These are phyloP conservation scores for Vicugna pacos DNA, from an alignment of 2,113 vertebrate species.

Conservation along the genomic window DNA sequence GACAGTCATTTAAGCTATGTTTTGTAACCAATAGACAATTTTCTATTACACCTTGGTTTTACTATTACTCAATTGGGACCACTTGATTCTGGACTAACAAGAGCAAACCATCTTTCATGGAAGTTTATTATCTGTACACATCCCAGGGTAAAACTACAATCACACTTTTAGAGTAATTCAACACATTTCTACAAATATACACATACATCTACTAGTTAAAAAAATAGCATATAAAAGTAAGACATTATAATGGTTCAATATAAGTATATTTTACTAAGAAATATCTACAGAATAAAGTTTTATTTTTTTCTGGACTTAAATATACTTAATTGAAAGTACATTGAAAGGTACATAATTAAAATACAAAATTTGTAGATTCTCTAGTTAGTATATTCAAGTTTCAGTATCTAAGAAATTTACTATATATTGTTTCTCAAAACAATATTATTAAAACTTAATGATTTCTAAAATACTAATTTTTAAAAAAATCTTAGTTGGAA, in stretches of 20 bases:
- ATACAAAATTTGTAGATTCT: neutral
- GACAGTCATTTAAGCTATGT: neutral
- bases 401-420: constrained; percentile 26
- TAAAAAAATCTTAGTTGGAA: neutral
- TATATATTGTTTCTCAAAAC: neutral
- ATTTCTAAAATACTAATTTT: constrained; percentile 1
- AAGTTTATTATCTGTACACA: constrained; percentile 5
- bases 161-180: constrained; percentile 38
- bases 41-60: constrained; percentile 34
- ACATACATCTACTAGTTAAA: neutral
- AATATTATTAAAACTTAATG: neutral
- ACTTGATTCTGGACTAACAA: neutral
- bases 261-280: neutral
- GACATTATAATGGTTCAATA: neutral
- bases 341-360: neutral
- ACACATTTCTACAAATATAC: neutral
- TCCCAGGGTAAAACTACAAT: constrained; percentile 55
- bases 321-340: neutral
- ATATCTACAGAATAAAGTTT: neutral
- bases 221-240: neutral
- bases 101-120: neutral
- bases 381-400: neutral
- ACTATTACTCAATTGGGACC: neutral
- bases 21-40: constrained; percentile 26
- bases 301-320: neutral